Conservation (phyloP, 2,888 invertebrate genomes). For the Leucophora obtusa region DNA sequence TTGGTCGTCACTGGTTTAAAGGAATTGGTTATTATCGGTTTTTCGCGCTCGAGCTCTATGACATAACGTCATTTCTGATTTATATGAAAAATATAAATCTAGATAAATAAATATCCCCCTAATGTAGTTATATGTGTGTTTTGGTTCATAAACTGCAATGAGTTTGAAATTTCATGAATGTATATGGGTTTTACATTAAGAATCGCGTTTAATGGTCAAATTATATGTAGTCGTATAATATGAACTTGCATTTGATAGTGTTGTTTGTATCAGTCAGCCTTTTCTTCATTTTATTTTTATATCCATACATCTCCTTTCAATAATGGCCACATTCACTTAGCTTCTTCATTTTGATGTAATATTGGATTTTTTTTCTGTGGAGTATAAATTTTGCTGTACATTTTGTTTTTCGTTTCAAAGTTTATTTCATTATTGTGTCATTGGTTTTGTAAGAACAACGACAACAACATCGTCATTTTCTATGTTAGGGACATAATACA, state of each 20-base stretch:
- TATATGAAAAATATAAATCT: no score
- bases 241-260: slow-evolving; percentile 42
- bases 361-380: slow-evolving; percentile 4
- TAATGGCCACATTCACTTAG: slow-evolving; percentile 21
- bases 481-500: slow-evolving; percentile 47
- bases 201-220: slow-evolving; percentile 8
- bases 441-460: slow-evolving; percentile 45
- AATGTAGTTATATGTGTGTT: background rate
- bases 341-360: slow-evolving; percentile 32
- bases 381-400: slow-evolving; percentile 2
- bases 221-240: slow-evolving; percentile 2
- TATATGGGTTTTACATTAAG: background rate
- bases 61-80: no score
- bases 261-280: slow-evolving; percentile 6
- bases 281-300: slow-evolving; percentile 2
- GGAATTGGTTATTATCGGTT: no score
- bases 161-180: background rate
- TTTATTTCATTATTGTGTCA: slow-evolving; percentile 56
- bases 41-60: no score
- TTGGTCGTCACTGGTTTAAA: no score
- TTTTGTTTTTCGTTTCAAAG: slow-evolving; percentile 3
- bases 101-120: no score
- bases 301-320: slow-evolving; percentile 5
- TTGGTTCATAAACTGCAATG: background rate
- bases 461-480: slow-evolving; percentile 37